A percentile compares a stretch with the other conserved stretches of the same genome.
These are phyloP conservation scores for Ictalurus punctatus DNA, from an alignment of 2,113 vertebrate genomes.

Conservation along the genomic window DNA sequence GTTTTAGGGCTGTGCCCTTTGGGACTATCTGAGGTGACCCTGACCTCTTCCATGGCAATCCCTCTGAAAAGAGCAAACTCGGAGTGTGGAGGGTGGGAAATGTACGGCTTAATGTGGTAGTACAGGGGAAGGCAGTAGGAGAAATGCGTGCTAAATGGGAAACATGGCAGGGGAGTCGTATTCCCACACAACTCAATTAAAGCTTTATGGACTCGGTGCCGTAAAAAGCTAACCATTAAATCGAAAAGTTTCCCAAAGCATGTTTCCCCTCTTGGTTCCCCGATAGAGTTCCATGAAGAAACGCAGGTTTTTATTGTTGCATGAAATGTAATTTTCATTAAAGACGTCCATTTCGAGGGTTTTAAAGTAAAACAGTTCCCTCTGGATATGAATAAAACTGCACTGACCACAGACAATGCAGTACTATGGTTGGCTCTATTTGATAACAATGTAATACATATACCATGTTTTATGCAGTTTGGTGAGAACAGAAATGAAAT, in stretches of 20 bases:
- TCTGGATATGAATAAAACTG: slow-evolving; percentile 38
- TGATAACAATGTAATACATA: slow-evolving; percentile 31
- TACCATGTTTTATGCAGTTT: slow-evolving; percentile 3
- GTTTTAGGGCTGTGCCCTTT: slow-evolving; percentile 70
- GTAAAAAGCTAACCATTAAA: slow-evolving; percentile 95
- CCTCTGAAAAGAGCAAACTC: slow-evolving; percentile 33
- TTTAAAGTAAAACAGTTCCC: slow-evolving; percentile 46
- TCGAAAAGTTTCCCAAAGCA: slow-evolving; percentile 85
- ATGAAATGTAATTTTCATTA: slow-evolving; percentile 57
- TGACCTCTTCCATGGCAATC: slow-evolving; percentile 55
- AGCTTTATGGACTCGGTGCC: slow-evolving; percentile 92
- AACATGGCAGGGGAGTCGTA: slow-evolving; percentile 83
- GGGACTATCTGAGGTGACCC: slow-evolving; percentile 64
- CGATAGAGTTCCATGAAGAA: slow-evolving; percentile 28
- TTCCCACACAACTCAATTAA: slow-evolving; percentile 91
- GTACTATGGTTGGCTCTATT: slow-evolving; percentile 12
- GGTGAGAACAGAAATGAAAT: slow-evolving; percentile 3
- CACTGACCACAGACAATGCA: slow-evolving; percentile 23
- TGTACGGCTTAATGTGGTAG: slow-evolving; percentile 45
- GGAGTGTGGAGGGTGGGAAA: slow-evolving; percentile 49
- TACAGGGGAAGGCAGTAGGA: slow-evolving; percentile 43
- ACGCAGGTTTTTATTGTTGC: slow-evolving; percentile 46
- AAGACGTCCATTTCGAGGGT: slow-evolving; percentile 45
- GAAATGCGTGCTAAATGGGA: slow-evolving; percentile 71
- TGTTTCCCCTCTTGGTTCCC: slow-evolving; percentile 37